phyloP scores from a whole-genome alignment of 2,888 invertebrate species.

The Meta bourneti region DNA sequence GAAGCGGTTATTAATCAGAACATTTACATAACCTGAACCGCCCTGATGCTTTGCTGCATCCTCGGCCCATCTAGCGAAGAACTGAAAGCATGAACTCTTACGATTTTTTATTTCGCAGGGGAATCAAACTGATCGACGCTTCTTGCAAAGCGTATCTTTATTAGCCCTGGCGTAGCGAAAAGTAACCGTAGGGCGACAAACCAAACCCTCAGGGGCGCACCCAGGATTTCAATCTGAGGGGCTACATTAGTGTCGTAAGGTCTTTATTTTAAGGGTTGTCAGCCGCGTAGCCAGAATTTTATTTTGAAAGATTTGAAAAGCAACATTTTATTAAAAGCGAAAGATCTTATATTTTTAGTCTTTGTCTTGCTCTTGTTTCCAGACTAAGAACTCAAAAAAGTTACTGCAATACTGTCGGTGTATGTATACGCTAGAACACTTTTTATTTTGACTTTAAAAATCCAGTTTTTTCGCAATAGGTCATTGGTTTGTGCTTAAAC shows the following conservation, averaged over 20 bases:
- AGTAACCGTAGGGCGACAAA: background rate
- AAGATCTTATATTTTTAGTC: no score
- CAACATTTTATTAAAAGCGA: no score
- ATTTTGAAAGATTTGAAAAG: no score
- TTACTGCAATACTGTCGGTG: no score
- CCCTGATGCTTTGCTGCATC: constrained; percentile 52
- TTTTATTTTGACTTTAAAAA: no score
- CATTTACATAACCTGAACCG: constrained; percentile 57
- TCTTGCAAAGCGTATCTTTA: background rate
- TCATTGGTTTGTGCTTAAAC: no score
- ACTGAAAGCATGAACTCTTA: background rate
- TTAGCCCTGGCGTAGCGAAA: background rate
- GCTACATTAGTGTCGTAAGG: background rate
- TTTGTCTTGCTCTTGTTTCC: no score
- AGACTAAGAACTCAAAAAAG: no score
- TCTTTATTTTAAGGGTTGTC: no score
- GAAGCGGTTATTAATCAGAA: constrained; percentile 41
- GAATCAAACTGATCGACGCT: background rate
- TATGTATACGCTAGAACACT: no score
- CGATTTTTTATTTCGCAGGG: background rate
- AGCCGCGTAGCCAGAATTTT: no score
- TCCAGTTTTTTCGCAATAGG: no score
- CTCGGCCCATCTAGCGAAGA: constrained; percentile 5
- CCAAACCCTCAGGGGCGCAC: background rate
- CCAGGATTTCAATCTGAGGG: background rate